phyloP scores from a whole-genome alignment of 2,797 vertebrate species.

The Dermochelys coriacea region DNA sequence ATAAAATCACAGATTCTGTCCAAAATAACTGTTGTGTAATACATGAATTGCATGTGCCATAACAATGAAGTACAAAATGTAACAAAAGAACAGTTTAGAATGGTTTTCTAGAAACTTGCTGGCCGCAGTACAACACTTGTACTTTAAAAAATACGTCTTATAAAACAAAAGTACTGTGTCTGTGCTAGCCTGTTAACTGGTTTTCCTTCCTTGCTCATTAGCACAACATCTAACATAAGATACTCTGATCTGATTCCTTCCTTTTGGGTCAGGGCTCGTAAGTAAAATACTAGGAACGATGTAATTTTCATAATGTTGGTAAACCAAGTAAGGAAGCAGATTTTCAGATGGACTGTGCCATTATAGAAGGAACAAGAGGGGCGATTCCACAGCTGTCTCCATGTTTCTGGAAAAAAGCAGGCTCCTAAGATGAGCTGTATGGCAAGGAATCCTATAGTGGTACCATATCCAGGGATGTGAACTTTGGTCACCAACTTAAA shows the following conservation, averaged over 20 bases:
- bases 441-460: not conserved
- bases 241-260: not conserved
- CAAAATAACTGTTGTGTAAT: not conserved
- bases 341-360: not conserved
- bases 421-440: not conserved
- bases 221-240: not conserved
- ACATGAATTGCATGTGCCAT: not conserved
- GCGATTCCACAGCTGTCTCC: not conserved
- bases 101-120: not conserved
- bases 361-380: slow-evolving; percentile 6
- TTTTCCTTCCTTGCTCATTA: slow-evolving; percentile 1
- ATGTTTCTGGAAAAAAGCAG: not conserved
- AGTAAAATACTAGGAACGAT: not conserved
- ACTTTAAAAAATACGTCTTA: not conserved
- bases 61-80: not conserved
- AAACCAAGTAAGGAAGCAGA: not conserved
- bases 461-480: not conserved
- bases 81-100: not conserved
- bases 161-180: not conserved
- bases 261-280: not conserved
- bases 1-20: not conserved
- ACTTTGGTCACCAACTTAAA: not conserved
- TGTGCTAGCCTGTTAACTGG: not conserved
- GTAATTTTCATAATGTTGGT: not conserved
- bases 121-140: not conserved